A percentile compares a stretch with the other conserved stretches of the same genome.
These are phyloP conservation scores for Apodemus sylvaticus DNA, from an alignment of 2,113 vertebrate genomes.

Conservation along the genomic window DNA sequence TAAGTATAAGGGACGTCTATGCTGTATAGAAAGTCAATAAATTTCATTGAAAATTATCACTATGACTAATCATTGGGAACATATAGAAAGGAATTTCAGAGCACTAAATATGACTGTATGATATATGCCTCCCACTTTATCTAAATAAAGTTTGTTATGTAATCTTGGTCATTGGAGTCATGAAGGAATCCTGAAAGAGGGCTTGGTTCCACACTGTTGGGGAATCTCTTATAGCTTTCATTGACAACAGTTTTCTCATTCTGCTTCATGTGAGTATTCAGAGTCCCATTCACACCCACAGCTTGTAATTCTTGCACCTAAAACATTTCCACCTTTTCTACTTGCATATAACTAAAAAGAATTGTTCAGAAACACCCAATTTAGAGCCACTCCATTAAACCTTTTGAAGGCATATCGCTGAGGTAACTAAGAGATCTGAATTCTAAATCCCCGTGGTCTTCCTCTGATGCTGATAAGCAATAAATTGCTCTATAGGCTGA, in stretches of 20 bases:
- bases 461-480: background rate
- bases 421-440: background rate
- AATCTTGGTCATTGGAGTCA: background rate
- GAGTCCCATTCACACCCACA: background rate
- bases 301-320: background rate
- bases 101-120: background rate
- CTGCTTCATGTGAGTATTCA: background rate
- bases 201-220: background rate
- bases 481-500: background rate
- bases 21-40: background rate
- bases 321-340: background rate
- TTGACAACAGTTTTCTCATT: background rate
- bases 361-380: background rate
- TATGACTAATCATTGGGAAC: background rate
- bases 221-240: background rate
- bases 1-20: background rate
- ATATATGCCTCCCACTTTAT: background rate
- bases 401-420: background rate
- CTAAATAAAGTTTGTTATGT: background rate
- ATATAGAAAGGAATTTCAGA: background rate
- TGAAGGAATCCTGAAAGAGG: background rate
- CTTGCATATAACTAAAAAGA: background rate
- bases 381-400: background rate
- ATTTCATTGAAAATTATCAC: background rate
- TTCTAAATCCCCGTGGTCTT: background rate